A percentile compares a stretch with the other conserved stretches of the same genome.
Conservation (phyloP, 2,888 invertebrate genomes). For the Tipula vernalis region DNA sequence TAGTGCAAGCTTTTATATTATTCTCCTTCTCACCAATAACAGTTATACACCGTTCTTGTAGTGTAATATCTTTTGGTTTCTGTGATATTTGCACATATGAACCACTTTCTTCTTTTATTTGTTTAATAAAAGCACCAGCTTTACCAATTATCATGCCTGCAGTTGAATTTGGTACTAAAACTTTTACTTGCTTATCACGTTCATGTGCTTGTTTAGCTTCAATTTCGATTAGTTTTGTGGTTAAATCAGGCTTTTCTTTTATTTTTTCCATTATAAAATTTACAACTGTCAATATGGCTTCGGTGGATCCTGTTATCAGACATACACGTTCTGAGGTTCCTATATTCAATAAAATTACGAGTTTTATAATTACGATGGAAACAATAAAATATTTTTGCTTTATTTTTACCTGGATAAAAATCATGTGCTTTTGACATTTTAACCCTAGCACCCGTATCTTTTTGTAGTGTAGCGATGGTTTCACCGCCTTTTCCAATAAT, state of each 20-base stretch:
- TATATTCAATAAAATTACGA: slow-evolving; percentile 28
- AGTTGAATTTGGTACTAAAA: slow-evolving; percentile 90
- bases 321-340: slow-evolving; percentile 91
- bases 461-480: slow-evolving; percentile 95
- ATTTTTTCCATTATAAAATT: slow-evolving; percentile 94
- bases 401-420: slow-evolving; percentile 80
- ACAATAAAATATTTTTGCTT: neutral
- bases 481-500: slow-evolving; percentile 99
- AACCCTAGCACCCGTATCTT: slow-evolving; percentile 92
- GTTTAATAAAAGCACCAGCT: slow-evolving; percentile 90
- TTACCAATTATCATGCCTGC: slow-evolving; percentile 98
- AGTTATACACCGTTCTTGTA: slow-evolving; percentile 90
- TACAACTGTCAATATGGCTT: slow-evolving; percentile 81
- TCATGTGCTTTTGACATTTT: slow-evolving; percentile 99
- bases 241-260: slow-evolving; percentile 83
- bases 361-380: too few relatives aligned
- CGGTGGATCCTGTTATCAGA: slow-evolving; percentile 80
- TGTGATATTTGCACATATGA: slow-evolving; percentile 95
- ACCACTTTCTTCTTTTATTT: slow-evolving; percentile 87
- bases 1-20: slow-evolving; percentile 79
- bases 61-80: slow-evolving; percentile 85
- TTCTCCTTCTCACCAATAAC: slow-evolving; percentile 84
- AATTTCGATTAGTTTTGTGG: slow-evolving; percentile 68
- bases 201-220: slow-evolving; percentile 77
- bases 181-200: slow-evolving; percentile 89